Evolutionary conservation across 2,113 vertebrate species (phyloP), one percentile per base, ranked within the genome.

Genomic region (Salminus brasiliensis): DNA sequence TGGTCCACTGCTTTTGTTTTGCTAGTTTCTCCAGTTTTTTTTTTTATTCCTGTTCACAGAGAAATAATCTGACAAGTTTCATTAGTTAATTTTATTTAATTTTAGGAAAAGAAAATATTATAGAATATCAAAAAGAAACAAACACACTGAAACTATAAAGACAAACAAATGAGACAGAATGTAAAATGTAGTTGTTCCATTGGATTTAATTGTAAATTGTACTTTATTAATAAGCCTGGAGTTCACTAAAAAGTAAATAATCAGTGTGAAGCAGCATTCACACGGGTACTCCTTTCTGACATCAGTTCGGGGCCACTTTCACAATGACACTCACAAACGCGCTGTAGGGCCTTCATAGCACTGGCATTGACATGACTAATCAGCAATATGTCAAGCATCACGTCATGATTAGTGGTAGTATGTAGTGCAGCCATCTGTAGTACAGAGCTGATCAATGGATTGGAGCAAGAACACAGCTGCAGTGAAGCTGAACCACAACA

Each of bases 101-200:
- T 69, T 84, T 86, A 59, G 66, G 84, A 55, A 60, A 82, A 12
- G 6, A 90, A 85, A 87, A 78, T n/a, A 86, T 80, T n/a, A 78
- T 30, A 34, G 80, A 59, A 79, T 78, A 79, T 80, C 86, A 75
- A 91, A 91, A 87, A n/a, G n/a, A n/a, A n/a, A n/a, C 63, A 86
- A 86, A 88, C 79, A 59, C 74, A 87, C 81, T 80, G 39, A 77
- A 83, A 60, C 76, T 82, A 85, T 74, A 82, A 85, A 82, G 79
- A 84, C 71, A 66, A 82, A 11, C 81, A 34, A 84, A 65, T 83
- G 67, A 83, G 65, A 82, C 43, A 59, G 25, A 73, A 55, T 49
- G 65, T 2, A 73, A 83, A 34, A 77, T 13, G 29, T 13, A 62
- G 78, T 74, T 73, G 49, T 34, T 67, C 52, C 27, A 82, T 55